These are phyloP conservation scores for Copidosoma floridanum DNA, from an alignment of 1,140 invertebrate genomes.

Conservation along the genomic window DNA sequence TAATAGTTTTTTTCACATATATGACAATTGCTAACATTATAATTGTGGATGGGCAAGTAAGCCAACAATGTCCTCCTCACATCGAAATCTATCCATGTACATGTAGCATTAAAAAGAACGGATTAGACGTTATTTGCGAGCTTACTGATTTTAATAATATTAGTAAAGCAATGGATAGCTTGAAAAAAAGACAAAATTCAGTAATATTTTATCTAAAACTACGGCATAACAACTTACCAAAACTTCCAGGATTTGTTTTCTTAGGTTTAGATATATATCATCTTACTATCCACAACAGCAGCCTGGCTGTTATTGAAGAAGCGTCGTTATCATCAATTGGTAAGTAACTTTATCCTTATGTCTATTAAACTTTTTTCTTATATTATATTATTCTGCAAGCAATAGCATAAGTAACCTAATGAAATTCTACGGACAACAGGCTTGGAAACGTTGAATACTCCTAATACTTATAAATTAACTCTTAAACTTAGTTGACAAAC, in stretches of 20 bases:
- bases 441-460: too few species aligned
- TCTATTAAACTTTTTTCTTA: too few species aligned
- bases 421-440: too few species aligned
- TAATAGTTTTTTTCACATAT: too few species aligned
- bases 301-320: slow-evolving; percentile 81
- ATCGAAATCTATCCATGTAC: slow-evolving; percentile 74
- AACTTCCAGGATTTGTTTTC: slow-evolving; percentile 80
- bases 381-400: too few species aligned
- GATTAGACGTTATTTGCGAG: slow-evolving; percentile 83
- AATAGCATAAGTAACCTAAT: too few species aligned
- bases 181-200: slow-evolving; percentile 69
- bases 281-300: slow-evolving; percentile 83
- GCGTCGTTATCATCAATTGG: slow-evolving; percentile 80
- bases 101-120: slow-evolving; percentile 81
- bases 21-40: too few species aligned
- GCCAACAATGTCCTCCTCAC: slow-evolving; percentile 70
- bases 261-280: slow-evolving; percentile 84
- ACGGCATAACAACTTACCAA: slow-evolving; percentile 77
- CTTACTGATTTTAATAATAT: slow-evolving; percentile 75
- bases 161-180: slow-evolving; percentile 69
- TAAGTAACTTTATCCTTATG: slow-evolving; percentile 48
- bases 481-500: too few species aligned
- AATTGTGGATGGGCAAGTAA: slow-evolving; percentile 35
- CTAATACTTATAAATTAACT: too few species aligned
- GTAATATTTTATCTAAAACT: slow-evolving; percentile 84